Evolutionary conservation across 2,113 vertebrate species (phyloP).

Genomic region (Crotalus viridis): DNA sequence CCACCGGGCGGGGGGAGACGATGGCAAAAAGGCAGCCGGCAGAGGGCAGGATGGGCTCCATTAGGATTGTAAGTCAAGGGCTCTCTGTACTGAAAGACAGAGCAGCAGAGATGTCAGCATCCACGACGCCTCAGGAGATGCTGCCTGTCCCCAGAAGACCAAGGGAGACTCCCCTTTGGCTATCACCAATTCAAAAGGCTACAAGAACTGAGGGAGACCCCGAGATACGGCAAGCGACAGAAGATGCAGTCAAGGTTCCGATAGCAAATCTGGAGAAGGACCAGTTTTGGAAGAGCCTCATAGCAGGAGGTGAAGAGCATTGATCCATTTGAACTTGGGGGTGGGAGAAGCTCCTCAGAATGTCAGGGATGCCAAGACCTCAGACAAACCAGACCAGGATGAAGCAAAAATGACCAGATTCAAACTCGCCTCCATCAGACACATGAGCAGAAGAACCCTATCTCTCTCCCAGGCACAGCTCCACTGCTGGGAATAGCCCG

Average conservation of each 20-base stretch:
- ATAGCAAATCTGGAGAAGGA: neutral
- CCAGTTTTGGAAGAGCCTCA: neutral
- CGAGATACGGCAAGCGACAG: neutral
- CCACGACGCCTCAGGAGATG: neutral
- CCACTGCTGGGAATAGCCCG: neutral
- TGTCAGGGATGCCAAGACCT: neutral
- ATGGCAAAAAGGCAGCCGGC: neutral
- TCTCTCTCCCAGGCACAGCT: neutral
- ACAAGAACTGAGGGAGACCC: neutral
- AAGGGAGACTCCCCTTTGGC: neutral
- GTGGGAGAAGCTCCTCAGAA: neutral
- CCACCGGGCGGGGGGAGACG: neutral
- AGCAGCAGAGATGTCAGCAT: neutral
- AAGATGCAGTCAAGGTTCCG: neutral
- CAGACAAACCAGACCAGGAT: neutral
- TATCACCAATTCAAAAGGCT: neutral
- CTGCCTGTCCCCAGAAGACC: neutral
- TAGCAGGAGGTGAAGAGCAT: neutral
- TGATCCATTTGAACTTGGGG: no score
- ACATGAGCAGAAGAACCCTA: neutral
- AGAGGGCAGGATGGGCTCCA: neutral
- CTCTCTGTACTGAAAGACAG: neutral
- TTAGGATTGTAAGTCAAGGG: neutral
- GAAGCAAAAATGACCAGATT: neutral
- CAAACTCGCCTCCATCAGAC: neutral